Conservation (phyloP, 2,797 vertebrate genomes). For the Chlorospingus semifuscus region DNA sequence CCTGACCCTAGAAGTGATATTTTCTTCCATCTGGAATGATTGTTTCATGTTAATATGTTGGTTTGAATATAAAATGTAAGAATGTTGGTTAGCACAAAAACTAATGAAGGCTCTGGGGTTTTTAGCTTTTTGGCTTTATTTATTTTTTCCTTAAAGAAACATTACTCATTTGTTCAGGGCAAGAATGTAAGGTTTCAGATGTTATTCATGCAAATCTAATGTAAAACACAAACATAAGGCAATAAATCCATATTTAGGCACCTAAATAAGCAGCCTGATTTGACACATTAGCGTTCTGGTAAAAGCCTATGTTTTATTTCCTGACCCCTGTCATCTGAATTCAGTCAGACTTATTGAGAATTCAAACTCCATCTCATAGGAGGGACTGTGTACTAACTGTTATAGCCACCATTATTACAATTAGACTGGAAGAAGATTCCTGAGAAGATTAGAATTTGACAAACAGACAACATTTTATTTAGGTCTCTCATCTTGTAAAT, state of each 20-base stretch:
- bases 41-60: constrained; percentile 60
- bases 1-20: constrained; percentile 59
- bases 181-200: constrained; percentile 42
- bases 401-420: neutral
- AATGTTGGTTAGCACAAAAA: constrained; percentile 63
- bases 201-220: constrained; percentile 40
- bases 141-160: constrained; percentile 52
- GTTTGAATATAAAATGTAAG: constrained; percentile 62
- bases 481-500: neutral
- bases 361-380: neutral
- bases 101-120: constrained; percentile 65
- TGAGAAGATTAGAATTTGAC: neutral
- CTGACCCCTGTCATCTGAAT: neutral
- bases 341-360: neutral
- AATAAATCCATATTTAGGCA: constrained; percentile 43
- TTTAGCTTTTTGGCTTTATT: constrained; percentile 49
- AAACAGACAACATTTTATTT: neutral
- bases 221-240: constrained; percentile 33
- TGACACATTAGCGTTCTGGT: constrained; percentile 11
- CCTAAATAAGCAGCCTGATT: constrained; percentile 25
- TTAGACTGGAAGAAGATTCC: neutral
- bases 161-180: constrained; percentile 33
- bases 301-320: constrained; percentile 3
- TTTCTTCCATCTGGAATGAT: constrained; percentile 68
- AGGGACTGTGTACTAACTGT: neutral